Percentiles rank a stretch among this genome's conserved stretches.
phyloP scores from a whole-genome alignment of 2,113 vertebrate species.

The Ibidorhyncha struthersii region DNA sequence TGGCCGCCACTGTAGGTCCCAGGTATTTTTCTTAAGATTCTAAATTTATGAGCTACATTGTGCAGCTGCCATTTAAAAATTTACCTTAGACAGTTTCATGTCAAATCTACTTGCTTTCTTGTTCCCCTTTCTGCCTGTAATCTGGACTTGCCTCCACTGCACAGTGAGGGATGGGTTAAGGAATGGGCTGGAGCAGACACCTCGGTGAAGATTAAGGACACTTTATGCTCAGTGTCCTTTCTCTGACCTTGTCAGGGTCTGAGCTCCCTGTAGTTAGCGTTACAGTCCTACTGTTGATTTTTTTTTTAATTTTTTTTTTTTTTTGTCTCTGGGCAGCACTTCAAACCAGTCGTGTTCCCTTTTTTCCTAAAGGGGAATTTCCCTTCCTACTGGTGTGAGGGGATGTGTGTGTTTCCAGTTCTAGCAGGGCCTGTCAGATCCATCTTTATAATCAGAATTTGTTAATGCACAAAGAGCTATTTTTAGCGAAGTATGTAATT shows the following conservation, averaged over 20 bases:
- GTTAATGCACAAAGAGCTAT: background rate
- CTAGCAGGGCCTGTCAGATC: background rate
- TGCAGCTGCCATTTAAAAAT: background rate
- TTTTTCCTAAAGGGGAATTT: background rate
- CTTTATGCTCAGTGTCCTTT: background rate
- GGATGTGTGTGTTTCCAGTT: background rate
- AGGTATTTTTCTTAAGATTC: constrained; percentile 28
- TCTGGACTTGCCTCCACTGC: background rate
- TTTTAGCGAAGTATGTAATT: background rate
- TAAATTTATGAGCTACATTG: background rate
- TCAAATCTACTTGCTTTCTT: background rate
- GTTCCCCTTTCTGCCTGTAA: background rate
- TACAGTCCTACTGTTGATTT: background rate
- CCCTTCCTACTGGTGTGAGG: background rate
- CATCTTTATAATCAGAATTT: background rate
- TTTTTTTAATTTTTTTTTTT: too few species aligned
- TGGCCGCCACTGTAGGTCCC: constrained; percentile 30
- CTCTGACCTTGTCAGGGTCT: background rate
- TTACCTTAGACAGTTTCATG: background rate
- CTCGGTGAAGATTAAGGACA: background rate
- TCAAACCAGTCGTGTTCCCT: background rate
- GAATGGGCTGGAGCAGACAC: background rate
- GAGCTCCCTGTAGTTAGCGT: background rate
- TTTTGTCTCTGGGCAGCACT: background rate
- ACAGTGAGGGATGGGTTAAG: background rate